phyloP scores from a whole-genome alignment of 2,888 invertebrate species.

The Nowickia ferox region DNA sequence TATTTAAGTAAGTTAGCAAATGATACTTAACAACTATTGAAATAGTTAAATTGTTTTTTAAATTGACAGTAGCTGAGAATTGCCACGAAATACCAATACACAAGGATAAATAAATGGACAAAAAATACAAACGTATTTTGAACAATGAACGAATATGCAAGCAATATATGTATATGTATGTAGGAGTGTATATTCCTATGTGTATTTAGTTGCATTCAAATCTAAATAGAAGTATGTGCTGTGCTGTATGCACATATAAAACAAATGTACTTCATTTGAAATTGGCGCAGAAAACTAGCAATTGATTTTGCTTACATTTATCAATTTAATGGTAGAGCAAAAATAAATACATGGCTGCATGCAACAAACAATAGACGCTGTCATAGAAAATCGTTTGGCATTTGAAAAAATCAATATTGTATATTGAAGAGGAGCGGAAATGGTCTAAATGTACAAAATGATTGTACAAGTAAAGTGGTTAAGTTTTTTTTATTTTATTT shows the following conservation, averaged over 20 bases:
- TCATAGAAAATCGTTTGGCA: conserved; percentile 36
- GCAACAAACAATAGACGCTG: conserved; percentile 44
- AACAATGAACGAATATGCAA: neutral
- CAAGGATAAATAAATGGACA: neutral
- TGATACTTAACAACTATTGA: neutral
- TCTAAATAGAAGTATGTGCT: neutral
- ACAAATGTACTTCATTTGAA: conserved; percentile 58
- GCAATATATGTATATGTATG: neutral
- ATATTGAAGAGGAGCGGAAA: conserved; percentile 60
- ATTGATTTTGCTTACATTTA: conserved; percentile 72
- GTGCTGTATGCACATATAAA: neutral
- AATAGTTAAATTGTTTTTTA: conserved; percentile 11
- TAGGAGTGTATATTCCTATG: neutral
- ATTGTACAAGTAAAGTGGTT: conserved; percentile 61
- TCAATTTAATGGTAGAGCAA: conserved; percentile 61
- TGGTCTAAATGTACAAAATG: conserved; percentile 50
- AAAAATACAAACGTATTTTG: neutral
- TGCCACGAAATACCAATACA: conserved; percentile 21
- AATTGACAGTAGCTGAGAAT: conserved; percentile 1
- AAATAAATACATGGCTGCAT: conserved; percentile 23
- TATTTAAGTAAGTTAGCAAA: neutral
- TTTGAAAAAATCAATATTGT: conserved; percentile 56
- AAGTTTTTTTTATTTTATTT: conserved; percentile 27
- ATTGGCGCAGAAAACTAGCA: conserved; percentile 68
- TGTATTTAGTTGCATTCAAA: neutral